Conservation (phyloP, 23 tunicate genomes). For the Corella eumyota region DNA sequence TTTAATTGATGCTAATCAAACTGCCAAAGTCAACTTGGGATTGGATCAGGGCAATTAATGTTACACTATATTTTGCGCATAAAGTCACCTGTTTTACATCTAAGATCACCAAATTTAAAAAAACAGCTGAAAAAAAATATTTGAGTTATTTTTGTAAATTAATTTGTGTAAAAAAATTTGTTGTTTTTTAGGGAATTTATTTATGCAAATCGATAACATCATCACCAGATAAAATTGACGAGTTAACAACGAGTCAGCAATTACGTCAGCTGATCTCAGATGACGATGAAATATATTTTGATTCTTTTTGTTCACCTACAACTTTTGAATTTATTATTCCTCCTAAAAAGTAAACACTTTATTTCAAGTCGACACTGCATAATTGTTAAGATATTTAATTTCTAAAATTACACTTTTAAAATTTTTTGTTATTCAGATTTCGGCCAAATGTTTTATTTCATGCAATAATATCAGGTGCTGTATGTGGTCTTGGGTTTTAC, state of each 20-base stretch:
- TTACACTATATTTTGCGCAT: too few species aligned
- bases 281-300: slow-evolving; percentile 56
- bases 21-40: too few species aligned
- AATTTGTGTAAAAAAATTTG: not conserved
- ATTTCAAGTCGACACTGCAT: not conserved
- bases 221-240: not conserved
- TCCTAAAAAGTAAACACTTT: slow-evolving; percentile 34
- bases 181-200: not conserved
- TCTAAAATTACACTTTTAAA: too few species aligned
- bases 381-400: not conserved
- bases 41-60: too few species aligned
- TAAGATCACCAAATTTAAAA: too few species aligned
- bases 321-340: slow-evolving; percentile 58
- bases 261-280: slow-evolving; percentile 46
- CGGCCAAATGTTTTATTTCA: slow-evolving; percentile 16
- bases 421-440: slow-evolving; percentile 28
- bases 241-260: slow-evolving; percentile 41
- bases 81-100: too few species aligned
- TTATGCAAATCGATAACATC: not conserved
- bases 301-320: slow-evolving; percentile 35
- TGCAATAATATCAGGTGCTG: slow-evolving; percentile 16
- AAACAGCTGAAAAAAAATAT: too few species aligned
- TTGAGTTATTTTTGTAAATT: not conserved
- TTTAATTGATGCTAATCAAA: too few species aligned
- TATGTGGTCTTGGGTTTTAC: slow-evolving; percentile 43